Percentiles rank a stretch among this genome's conserved stretches.
Evolutionary conservation across 30 jellyfish, hydroid and myxozoan species (phyloP).

Genomic region (Euphysa ruthae): DNA sequence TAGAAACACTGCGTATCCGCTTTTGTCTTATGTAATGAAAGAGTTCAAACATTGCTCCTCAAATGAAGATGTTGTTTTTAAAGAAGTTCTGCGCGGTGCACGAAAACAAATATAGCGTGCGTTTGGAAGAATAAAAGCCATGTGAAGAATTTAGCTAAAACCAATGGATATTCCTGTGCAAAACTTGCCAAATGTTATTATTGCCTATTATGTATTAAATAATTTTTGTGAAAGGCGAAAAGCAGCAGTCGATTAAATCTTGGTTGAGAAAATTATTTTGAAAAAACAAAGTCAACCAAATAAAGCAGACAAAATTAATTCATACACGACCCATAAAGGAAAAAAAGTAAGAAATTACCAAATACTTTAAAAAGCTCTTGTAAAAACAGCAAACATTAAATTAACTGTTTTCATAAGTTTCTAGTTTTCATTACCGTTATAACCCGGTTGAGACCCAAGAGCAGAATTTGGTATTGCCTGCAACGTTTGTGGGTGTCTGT

Average conservation of each 20-base stretch:
- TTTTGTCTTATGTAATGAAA: slow-evolving; percentile 39
- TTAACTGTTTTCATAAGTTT: too few relatives aligned
- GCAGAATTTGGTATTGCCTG: too few relatives aligned
- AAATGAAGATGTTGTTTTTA: slow-evolving; percentile 37
- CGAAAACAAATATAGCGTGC: too few relatives aligned
- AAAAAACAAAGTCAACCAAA: background rate
- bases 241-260: background rate
- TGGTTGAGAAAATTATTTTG: background rate
- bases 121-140: too few relatives aligned
- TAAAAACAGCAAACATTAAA: too few relatives aligned
- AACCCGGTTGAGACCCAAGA: too few relatives aligned
- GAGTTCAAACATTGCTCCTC: slow-evolving; percentile 7
- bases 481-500: too few relatives aligned
- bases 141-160: slow-evolving; percentile 26
- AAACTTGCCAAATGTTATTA: slow-evolving; percentile 16
- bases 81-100: slow-evolving; percentile 27
- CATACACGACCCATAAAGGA: slow-evolving; percentile 14
- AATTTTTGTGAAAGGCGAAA: slow-evolving; percentile 23
- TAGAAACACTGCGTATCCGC: slow-evolving; percentile 68
- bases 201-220: too few relatives aligned
- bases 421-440: too few relatives aligned
- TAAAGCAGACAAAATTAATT: background rate
- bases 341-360: slow-evolving; percentile 7
- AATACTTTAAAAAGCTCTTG: background rate
- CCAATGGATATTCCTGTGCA: slow-evolving; percentile 35